phyloP scores from a whole-genome alignment of 2,888 invertebrate species.

The Drosophila ezoana region DNA sequence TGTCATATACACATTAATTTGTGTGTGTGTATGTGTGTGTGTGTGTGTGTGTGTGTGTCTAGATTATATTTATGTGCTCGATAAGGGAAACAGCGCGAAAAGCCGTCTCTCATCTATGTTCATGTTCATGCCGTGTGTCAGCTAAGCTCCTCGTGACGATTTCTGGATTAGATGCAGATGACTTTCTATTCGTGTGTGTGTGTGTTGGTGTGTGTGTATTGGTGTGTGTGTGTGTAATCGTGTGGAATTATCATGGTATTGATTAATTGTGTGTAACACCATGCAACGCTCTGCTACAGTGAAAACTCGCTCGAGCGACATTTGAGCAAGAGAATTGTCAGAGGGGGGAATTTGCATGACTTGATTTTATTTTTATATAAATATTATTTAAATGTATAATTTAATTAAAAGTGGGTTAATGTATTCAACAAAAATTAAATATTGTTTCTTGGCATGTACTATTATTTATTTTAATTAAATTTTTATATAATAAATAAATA shows the following conservation, averaged over 20 bases:
- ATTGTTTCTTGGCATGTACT: no score
- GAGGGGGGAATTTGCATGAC: no score
- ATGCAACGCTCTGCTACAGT: not conserved
- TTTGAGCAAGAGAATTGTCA: no score
- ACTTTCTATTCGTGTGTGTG: not conserved
- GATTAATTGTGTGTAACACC: conserved; percentile 53
- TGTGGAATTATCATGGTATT: conserved; percentile 52
- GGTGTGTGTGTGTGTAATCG: conserved; percentile 39
- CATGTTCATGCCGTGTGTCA: not conserved
- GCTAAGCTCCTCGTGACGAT: conserved; percentile 23
- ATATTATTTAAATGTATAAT: no score
- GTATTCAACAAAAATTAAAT: no score
- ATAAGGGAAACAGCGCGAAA: conserved; percentile 9
- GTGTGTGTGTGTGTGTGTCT: not conserved
- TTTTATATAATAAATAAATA: no score
- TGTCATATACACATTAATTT: conserved; percentile 40
- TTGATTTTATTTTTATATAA: no score
- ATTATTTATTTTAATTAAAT: no score
- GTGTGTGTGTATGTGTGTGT: conserved; percentile 1
- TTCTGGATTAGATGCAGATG: conserved; percentile 4
- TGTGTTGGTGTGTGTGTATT: conserved; percentile 1
- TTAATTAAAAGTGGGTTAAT: no score
- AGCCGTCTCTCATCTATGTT: not conserved
- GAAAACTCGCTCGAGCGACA: no score
- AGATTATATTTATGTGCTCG: no score